phyloP scores from a whole-genome alignment of 1,140 invertebrate genomes.

The Rhagoletis pomonella region DNA sequence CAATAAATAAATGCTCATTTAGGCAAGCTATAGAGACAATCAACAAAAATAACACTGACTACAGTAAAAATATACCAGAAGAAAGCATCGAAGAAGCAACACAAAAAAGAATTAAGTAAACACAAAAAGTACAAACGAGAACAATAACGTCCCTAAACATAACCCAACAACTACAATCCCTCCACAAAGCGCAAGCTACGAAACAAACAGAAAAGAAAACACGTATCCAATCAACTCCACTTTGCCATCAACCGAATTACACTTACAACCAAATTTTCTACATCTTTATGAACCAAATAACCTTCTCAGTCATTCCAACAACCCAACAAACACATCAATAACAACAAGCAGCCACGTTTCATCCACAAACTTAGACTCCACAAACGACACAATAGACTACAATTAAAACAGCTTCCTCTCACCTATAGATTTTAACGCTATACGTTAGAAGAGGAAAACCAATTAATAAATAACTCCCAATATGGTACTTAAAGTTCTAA shows the following conservation, averaged over 20 bases:
- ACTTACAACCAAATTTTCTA: neutral
- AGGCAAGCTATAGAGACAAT: constrained; percentile 1
- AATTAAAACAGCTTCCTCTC: neutral
- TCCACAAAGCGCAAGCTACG: neutral
- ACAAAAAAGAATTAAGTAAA: constrained; percentile 28
- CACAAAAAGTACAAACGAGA: constrained; percentile 9
- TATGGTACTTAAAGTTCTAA: constrained; percentile 33
- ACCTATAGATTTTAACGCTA: neutral
- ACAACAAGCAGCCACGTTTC: neutral
- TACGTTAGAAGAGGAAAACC: neutral
- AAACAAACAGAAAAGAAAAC: constrained; percentile 3
- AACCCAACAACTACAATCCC: neutral
- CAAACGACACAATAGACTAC: neutral
- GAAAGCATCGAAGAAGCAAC: constrained; percentile 18
- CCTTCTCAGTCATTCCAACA: neutral
- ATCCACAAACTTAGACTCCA: neutral
- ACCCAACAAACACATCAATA: neutral
- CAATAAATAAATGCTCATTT: constrained; percentile 32
- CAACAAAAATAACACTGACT: constrained; percentile 38
- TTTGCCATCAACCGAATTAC: neutral
- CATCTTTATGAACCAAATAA: neutral
- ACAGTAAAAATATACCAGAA: neutral
- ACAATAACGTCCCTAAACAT: neutral
- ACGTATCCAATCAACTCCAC: neutral
- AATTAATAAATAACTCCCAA: neutral